Evolutionary conservation across 2,113 vertebrate species (phyloP), one percentile per base, ranked within the genome.

Genomic region (Anser cygnoides): DNA sequence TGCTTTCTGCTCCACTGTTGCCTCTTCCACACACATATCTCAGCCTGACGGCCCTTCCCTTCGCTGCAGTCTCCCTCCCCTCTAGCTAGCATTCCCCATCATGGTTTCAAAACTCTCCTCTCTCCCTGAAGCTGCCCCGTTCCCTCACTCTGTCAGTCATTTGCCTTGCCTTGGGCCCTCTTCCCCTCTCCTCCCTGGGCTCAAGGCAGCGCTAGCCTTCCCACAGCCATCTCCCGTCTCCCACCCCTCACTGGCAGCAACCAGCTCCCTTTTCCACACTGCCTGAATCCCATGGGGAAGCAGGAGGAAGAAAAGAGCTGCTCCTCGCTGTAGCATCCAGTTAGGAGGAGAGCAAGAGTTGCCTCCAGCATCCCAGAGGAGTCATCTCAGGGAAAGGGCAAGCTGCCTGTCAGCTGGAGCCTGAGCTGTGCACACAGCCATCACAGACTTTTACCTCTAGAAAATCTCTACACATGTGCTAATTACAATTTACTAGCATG

Each of bases 141-240:
- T 70, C 61, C 28, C 39, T 63, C 0, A 0, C 7, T 57, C 33
- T 59, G 3, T 14, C n/a, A 49, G 4, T 14, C 37, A 41, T 21
- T 39, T 61, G 21, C 16, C 8, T 11, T 35, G 26, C 11, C 1
- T 0, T 0, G 2, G 26, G 41, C 16, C 11, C 18, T 11, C 13
- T 78, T 90, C 7, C 10, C 8, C 18, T 66, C 29, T 61, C 21
- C 19, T 65, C 26, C 21, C n/a, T 49, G 33, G 21, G 10, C 3
- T 89, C 21, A 15, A 25, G 57, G 12, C 2, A 7, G 17, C 44
- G 31, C 21, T n/a, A 62, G 18, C 21, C 33, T 74, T 82, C 58
- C 57, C 54, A 67, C 7, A 89, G 1, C 5, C 13, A 29, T 52
- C 21, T 66, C 7, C 14, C 28, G 6, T 54, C 5, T 2, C 33